Evolutionary conservation across 2,113 vertebrate genomes (phyloP).

Genomic region (Paradoxurus hermaphroditus): DNA sequence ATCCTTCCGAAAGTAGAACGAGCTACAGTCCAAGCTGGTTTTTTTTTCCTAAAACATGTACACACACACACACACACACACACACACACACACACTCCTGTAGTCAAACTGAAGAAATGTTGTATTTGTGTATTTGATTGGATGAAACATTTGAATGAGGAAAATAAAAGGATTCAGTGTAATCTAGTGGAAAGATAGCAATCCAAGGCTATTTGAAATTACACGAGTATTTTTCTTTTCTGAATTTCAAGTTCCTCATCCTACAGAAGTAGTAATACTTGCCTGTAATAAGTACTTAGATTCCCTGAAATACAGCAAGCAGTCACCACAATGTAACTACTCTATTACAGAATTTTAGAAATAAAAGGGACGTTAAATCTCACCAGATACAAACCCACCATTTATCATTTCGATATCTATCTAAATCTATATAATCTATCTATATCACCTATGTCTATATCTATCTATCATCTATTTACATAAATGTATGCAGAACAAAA

Average conservation of each 20-base stretch:
- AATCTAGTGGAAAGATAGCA: not conserved
- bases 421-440: no score
- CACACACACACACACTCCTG: not conserved
- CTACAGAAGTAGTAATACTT: not conserved
- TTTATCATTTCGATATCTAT: no score
- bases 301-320: not conserved
- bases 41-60: not conserved
- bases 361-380: not conserved
- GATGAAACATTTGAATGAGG: not conserved
- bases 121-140: not conserved
- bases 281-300: not conserved
- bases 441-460: no score
- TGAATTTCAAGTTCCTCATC: not conserved
- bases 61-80: not conserved
- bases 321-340: not conserved
- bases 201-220: not conserved
- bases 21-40: not conserved
- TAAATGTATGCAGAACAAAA: not conserved
- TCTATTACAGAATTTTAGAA: not conserved
- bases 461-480: no score
- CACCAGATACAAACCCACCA: not conserved
- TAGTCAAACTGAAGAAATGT: not conserved
- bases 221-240: not conserved
- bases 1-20: not conserved
- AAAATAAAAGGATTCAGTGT: not conserved